Base-by-base conservation (phyloP, 2,113 vertebrate species). In the Onychorhynchus coronatus region DNA sequence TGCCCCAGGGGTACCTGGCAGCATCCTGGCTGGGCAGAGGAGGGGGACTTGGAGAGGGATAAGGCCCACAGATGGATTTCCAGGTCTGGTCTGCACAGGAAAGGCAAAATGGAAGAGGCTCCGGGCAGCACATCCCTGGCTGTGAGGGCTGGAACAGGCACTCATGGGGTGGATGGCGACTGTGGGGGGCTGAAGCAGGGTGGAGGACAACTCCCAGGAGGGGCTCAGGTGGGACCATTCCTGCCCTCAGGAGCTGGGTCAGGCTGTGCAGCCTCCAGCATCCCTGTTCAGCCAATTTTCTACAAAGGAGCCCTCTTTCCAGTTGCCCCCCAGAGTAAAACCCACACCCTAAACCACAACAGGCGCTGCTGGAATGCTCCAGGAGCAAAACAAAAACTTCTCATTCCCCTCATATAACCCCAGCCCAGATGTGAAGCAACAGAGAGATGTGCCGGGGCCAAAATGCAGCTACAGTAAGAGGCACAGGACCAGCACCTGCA, bases 311-410 rank as follows among this genome's bases (percentile, higher is more conserved):
- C 46, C 37, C 39, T 77, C 33, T 58, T 63, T 42, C 61, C 56
- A 70, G 19, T 33, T 39, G 28, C 76, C 75, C 49, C 58, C 67
- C n/a, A 13, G 58, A 86, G 56, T 39, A 49, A 95, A 85, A 52
- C 53, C 93, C 81, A 94, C 68, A 1, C 92, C 94, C 93, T 83
- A 82, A 95, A 91, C 88, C 89, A 79, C 67, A 94, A 30, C 84
- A 92, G 91, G 92, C 79, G 0, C 68, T 1, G 11, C 87, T 81
- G 87, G 84, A 95, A 94, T 58, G 84, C 93, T 96, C 59, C 91
- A 76, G 93, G 89, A 95, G 84, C 67, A 68, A 41, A 78, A 88
- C 83, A 73, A 77, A 74, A 80, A 3, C 72, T 50, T 88, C 55
- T 23, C 2, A 0, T 63, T 96, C 59, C 76, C 95, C 80, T 95